Base-by-base conservation (phyloP, 2,797 vertebrate genomes). In the Austrolebias charrua region DNA sequence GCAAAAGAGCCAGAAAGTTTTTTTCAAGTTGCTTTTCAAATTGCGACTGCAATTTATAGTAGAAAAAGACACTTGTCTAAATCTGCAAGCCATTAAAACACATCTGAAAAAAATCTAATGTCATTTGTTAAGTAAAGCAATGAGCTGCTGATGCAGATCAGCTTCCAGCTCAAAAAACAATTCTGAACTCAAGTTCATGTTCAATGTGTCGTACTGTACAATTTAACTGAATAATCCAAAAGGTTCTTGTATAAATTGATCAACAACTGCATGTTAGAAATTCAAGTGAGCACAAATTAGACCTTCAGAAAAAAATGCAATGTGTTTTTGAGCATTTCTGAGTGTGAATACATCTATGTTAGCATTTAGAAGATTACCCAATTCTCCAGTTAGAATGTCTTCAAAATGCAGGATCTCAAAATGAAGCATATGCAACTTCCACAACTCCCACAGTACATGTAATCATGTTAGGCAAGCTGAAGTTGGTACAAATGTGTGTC, bases 81-180 rank as follows among this genome's bases (percentile, higher is more conserved):
- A 35, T 24, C 62, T 31, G 49, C 42, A 53, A 19, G 16, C 2
- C 51, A 6, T n/a, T 2, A 58, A 58, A 65, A 44, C 20, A 29
- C 20, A 20, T 24, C n/a, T 14, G 5, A 40, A 35, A 33, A 35
- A 16, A 5, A 2, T 5, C 8, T 18, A 11, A 11, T 2, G 4
- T 2, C 11, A 10, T 6, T 29, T 29, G 29, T 15, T 4, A 4
- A 24, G 16, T 31, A 51, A 15, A n/a, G 42, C 15, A 47, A 48
- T 46, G 56, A 35, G n/a, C 45, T n/a, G 29, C 13, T 15, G 5
- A 16, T 1, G 42, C 15, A 15, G 14, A 16, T 14, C 40, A 11
- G 13, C 13, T 42, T 42, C 10, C 4, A 14, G 10, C 4, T 9
- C 40, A 42, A 42, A 42, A 42, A 12, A 4, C 4, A 9, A 33